Evolutionary conservation across 53 echinoderm and acorn worm genomes (phyloP), one percentile per base, ranked within the genome.

Genomic region (Pentamera pediparva): DNA sequence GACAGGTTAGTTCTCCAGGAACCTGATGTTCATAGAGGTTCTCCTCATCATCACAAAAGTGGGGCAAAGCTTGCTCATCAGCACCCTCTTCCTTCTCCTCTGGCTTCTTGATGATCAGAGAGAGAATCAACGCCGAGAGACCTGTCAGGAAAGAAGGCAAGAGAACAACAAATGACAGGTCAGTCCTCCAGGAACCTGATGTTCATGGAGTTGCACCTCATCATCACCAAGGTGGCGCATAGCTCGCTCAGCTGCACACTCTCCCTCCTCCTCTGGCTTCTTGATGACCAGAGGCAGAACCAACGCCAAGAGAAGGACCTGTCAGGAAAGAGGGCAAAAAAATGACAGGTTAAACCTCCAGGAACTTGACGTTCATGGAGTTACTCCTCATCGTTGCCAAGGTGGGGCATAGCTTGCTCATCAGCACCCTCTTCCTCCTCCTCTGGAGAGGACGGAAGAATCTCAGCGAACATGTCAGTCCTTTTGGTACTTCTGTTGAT

Each of bases 281-380:
- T 81, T 80, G 65, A 86, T 84, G 72, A 94, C 76, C n/a, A 94
- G 74, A 0, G 95, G 86, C 75, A 89, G 62, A 67, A 90, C 85
- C 27, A 84, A 21, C 13, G 90, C 95, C 27, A 94, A 76, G 48
- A 87, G 39, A 26, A 94, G 79, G 26, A 94, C 95, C 95, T 94
- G 78, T 35, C 43, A 20, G 15, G 51, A 25, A 56, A 10, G 37
- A n/a, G n/a, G n/a, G n/a, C n/a, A n/a, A n/a, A n/a, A n/a, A n/a
- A 31, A 21, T 43, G 8, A 56, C 57, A 19, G 26, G n/a, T n/a
- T n/a, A n/a, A n/a, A n/a, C n/a, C n/a, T n/a, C n/a, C n/a, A n/a
- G n/a, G n/a, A n/a, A n/a, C n/a, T n/a, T n/a, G n/a, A n/a, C n/a
- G n/a, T 24, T 80, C 65, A 45, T 94, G 95, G 6, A 94, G 65